Percentiles rank a stretch among this genome's conserved stretches.
Conservation (phyloP, 2,888 invertebrate species). For the Hyposoter didymator region DNA sequence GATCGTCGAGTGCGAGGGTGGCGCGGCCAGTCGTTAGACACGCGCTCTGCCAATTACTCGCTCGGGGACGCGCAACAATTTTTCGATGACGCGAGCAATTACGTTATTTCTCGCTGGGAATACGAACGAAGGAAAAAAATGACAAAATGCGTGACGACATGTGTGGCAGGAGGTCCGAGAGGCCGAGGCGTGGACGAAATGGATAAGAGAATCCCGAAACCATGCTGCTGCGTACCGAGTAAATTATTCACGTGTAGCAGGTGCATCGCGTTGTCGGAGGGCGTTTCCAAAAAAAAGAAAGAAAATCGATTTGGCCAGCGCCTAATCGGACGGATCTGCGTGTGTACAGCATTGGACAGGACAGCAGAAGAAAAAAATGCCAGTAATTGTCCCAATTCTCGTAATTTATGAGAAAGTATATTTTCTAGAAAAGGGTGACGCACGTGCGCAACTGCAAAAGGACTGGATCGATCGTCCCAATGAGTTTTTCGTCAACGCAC, state of each 20-base stretch:
- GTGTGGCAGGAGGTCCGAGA: not conserved
- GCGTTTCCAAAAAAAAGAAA: slow-evolving; percentile 5
- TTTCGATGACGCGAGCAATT: slow-evolving; percentile 47
- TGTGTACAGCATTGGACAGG: not conserved
- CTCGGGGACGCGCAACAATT: slow-evolving; percentile 46
- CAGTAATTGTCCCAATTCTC: slow-evolving; percentile 15
- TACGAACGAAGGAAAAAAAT: slow-evolving; percentile 2
- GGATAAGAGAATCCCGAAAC: not conserved
- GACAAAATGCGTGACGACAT: slow-evolving; percentile 26
- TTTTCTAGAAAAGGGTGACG: slow-evolving; percentile 33
- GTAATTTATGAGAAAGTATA: slow-evolving; percentile 5
- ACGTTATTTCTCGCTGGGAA: not conserved
- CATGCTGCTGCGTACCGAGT: not conserved
- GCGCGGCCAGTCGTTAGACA: slow-evolving; percentile 46
- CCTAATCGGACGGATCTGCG: not conserved
- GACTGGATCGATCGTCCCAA: slow-evolving; percentile 66
- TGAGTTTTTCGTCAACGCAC: slow-evolving; percentile 55
- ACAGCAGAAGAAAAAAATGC: slow-evolving; percentile 13
- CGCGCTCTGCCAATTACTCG: slow-evolving; percentile 59
- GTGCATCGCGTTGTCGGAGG: slow-evolving; percentile 10
- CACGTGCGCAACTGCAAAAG: slow-evolving; percentile 65
- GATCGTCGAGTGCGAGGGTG: slow-evolving; percentile 57
- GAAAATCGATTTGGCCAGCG: not conserved
- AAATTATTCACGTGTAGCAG: slow-evolving; percentile 19
- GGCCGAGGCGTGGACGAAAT: slow-evolving; percentile 3